Evolutionary conservation across 2,888 invertebrate genomes (phyloP).

Genomic region (Coremacera marginata): DNA sequence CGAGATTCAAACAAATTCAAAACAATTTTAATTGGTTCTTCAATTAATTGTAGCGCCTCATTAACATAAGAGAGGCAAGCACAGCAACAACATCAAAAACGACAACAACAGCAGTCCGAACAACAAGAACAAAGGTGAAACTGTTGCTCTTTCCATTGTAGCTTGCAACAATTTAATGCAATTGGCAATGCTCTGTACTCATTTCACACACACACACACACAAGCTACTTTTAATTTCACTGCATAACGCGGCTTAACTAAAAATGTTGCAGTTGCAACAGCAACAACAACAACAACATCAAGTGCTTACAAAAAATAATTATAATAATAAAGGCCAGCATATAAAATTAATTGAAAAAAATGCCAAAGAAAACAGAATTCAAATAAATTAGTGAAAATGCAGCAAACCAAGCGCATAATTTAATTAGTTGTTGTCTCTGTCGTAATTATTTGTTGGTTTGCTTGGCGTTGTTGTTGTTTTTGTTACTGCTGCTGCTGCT

Average conservation of each 20-base stretch:
- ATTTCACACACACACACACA: conserved; percentile 2
- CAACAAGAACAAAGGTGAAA: background rate
- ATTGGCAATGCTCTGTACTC: conserved; percentile 1
- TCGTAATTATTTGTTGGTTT: conserved; percentile 29
- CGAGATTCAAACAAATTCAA: conserved; percentile 28
- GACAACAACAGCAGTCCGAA: conserved; percentile 58
- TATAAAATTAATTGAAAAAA: background rate
- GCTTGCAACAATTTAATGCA: background rate
- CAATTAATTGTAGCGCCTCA: conserved; percentile 40
- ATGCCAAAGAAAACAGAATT: conserved; percentile 13
- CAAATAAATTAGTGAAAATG: conserved; percentile 52
- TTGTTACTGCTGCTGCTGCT: conserved; percentile 13
- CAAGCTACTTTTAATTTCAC: conserved; percentile 12
- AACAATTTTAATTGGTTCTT: conserved; percentile 41
- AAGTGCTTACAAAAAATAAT: background rate
- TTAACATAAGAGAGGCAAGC: conserved; percentile 25
- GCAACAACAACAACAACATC: background rate
- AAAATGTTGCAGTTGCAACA: conserved; percentile 19
- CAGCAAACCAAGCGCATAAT: conserved; percentile 61
- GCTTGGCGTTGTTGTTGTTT: background rate
- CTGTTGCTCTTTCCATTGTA: conserved; percentile 35
- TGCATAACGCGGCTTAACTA: conserved; percentile 24
- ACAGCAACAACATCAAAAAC: conserved; percentile 49
- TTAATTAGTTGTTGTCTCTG: conserved; percentile 53
- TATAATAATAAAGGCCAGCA: background rate